Evolutionary conservation across 2,888 invertebrate genomes (phyloP).

Genomic region (Tubulanus polymorphus): DNA sequence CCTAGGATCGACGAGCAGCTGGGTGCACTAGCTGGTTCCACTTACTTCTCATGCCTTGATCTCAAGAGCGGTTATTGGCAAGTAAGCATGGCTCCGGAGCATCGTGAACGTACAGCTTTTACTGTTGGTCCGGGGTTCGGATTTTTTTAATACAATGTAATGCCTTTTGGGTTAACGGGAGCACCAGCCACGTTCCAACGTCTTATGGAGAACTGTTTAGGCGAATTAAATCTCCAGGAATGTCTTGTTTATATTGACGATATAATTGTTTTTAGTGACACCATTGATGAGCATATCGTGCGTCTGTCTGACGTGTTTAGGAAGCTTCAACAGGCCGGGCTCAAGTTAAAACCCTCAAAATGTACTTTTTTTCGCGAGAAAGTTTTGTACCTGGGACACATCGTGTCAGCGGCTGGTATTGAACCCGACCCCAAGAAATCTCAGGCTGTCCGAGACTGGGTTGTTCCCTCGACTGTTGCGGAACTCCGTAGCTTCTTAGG

Average conservation of each 20-base stretch:
- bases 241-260: constrained; percentile 5
- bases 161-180: constrained; percentile 4
- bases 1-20: neutral
- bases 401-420: constrained; percentile 7
- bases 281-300: constrained; percentile 1
- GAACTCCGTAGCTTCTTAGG: too few species aligned
- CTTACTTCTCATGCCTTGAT: neutral
- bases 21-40: neutral
- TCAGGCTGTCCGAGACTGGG: constrained; percentile 6
- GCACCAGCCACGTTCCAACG: constrained; percentile 4
- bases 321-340: neutral
- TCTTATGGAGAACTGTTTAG: constrained; percentile 4
- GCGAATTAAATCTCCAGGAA: constrained; percentile 3
- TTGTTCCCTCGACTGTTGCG: too few species aligned
- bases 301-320: neutral
- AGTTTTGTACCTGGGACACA: neutral
- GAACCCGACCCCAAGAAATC: constrained; percentile 7
- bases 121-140: neutral
- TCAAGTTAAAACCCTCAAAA: too few species aligned
- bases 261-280: constrained; percentile 2
- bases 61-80: neutral
- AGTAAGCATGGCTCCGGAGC: neutral
- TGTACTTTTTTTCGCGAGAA: too few species aligned
- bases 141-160: neutral
- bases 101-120: neutral